Percentiles rank a stretch among this genome's conserved stretches.
Conservation (phyloP, 2,113 vertebrate species). For the Casuarius casuarius region DNA sequence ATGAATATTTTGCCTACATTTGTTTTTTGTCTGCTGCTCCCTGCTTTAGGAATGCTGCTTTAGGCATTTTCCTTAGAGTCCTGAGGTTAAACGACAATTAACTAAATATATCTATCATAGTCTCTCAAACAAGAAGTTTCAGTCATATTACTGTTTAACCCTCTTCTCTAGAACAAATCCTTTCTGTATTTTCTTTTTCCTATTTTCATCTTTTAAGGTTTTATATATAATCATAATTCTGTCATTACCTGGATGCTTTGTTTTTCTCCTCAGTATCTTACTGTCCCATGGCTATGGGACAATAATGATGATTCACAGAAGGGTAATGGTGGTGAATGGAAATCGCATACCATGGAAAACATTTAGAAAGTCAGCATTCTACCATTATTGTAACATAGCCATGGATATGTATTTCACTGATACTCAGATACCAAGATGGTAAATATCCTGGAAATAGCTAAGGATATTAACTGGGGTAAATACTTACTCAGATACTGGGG, state of each 20-base stretch:
- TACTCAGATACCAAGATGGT: background rate
- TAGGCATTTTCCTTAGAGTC: background rate
- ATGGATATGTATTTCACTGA: background rate
- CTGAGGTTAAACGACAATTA: background rate
- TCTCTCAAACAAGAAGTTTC: background rate
- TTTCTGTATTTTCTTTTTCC: background rate
- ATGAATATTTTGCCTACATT: background rate
- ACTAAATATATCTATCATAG: background rate
- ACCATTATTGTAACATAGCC: background rate
- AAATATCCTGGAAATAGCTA: background rate
- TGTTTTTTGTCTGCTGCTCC: background rate
- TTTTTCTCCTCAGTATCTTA: background rate
- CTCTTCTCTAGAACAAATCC: background rate
- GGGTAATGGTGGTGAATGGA: background rate
- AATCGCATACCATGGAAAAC: background rate
- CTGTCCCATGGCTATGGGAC: background rate
- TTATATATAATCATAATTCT: background rate
- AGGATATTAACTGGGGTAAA: background rate
- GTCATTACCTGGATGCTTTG: background rate
- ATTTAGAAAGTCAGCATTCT: background rate
- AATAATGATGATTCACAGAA: background rate
- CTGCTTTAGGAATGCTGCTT: background rate
- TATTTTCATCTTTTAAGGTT: background rate
- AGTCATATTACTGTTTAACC: background rate
- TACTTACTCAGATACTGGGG: background rate